phyloP scores from a whole-genome alignment of 2,113 vertebrate species.

The Eleginops maclovinus region DNA sequence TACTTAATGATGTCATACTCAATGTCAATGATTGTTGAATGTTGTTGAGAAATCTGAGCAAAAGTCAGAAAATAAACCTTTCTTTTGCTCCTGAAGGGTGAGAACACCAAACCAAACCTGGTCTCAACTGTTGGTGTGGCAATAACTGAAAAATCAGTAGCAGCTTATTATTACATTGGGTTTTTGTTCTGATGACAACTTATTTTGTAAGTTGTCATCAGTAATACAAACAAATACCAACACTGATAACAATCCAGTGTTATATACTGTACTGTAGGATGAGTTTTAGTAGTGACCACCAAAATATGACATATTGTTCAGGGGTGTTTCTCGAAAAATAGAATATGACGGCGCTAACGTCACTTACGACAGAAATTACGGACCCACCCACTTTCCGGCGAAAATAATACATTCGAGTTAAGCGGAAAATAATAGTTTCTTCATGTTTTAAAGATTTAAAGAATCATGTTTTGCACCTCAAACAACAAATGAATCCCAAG shows the following conservation, averaged over 20 bases:
- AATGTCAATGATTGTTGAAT: constrained; percentile 22
- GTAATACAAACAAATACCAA: background rate
- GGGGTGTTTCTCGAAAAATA: no score
- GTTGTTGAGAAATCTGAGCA: constrained; percentile 16
- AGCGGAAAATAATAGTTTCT: no score
- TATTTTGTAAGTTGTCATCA: background rate
- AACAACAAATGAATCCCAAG: no score
- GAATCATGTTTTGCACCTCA: no score
- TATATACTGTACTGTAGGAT: background rate
- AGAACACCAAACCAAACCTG: background rate
- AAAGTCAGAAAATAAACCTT: constrained; percentile 11
- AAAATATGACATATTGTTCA: background rate
- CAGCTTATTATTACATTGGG: background rate
- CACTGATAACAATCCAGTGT: background rate
- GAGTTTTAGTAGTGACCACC: background rate
- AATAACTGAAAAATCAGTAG: background rate
- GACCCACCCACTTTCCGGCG: no score
- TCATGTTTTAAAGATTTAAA: no score
- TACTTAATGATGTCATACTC: background rate
- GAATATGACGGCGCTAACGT: no score
- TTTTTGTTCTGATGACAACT: no score
- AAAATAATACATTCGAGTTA: no score
- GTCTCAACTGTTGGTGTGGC: background rate
- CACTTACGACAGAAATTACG: no score
- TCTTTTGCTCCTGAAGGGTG: background rate